phyloP scores from a whole-genome alignment of 1,140 invertebrate species.

The Cylas formicarius region DNA sequence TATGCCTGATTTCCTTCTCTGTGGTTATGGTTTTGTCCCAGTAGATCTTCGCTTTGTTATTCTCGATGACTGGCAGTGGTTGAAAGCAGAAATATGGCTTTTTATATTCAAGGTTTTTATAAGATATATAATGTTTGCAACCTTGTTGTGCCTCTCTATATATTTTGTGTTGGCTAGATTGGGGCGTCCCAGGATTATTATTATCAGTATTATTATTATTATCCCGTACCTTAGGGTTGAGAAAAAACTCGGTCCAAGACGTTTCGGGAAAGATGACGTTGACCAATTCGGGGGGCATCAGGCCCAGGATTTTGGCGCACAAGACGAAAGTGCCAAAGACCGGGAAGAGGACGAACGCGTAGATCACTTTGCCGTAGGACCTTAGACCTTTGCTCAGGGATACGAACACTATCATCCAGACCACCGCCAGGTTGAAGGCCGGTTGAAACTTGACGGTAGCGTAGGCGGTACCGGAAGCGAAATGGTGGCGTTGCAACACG shows the following conservation, averaged over 20 bases:
- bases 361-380: slow-evolving; percentile 75
- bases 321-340: slow-evolving; percentile 65
- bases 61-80: too few species aligned
- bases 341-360: slow-evolving; percentile 64
- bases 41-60: too few species aligned
- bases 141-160: too few species aligned
- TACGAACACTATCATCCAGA: slow-evolving; percentile 86
- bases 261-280: slow-evolving; percentile 67
- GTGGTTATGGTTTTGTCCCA: too few species aligned
- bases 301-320: slow-evolving; percentile 64
- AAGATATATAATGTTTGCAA: too few species aligned
- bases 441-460: slow-evolving; percentile 77
- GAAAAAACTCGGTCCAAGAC: slow-evolving; percentile 75
- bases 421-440: slow-evolving; percentile 79
- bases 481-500: slow-evolving; percentile 65
- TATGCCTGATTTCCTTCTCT: too few species aligned
- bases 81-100: too few species aligned
- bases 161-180: too few species aligned
- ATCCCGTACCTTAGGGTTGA: slow-evolving; percentile 60
- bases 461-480: slow-evolving; percentile 53
- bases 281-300: slow-evolving; percentile 56
- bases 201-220: too few species aligned
- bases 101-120: too few species aligned
- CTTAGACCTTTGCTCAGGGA: slow-evolving; percentile 80
- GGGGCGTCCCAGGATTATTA: too few species aligned